Base-by-base conservation (phyloP, 2,888 invertebrate genomes). In the Coenonympha arcania region DNA sequence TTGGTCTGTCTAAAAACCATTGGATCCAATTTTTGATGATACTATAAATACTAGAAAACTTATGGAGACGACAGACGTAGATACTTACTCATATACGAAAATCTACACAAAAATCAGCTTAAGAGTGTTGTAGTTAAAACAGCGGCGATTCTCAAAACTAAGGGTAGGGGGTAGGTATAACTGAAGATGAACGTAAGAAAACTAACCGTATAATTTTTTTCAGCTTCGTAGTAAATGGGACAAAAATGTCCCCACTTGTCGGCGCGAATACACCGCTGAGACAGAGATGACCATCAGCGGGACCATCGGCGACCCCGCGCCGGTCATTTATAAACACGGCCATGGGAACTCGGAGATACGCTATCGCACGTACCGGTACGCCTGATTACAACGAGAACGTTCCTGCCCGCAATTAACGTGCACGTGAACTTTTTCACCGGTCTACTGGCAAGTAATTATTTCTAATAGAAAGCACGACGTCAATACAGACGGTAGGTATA, bases 331-430 rank as follows among this genome's bases (percentile, higher is more conserved):
- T 71, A 75, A 76, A 73, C 80, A 71, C 79, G 76, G 68, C 76
- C 81, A 76, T 85, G 85, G 83, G 85, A 84, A 84, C 80, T 60
- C 28, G 11, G 47, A 63, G 84, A 84, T 84, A 84, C 66, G 72
- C 60, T 76, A 84, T 82, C 82, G 76, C 84, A 84, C 84, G 84
- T 83, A 77, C 69, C 56, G n/a, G n/a, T n/a, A n/a, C n/a, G 57
- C 66, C 63, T 68, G 72, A 77, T 76, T 74, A 76, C 61, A 72
- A 68, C 63, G 63, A 64, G 63, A 63, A 72, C 68, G 68, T 66
- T 71, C 65, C 66, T 67, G 66, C 66, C 62, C 54, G 65, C 71
- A 76, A 68, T 67, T 67, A 68, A 59, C 60, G 57, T 57, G 60
- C 41, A 51, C 36, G 45, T 40, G 43, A 34, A 48, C 53, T 50